Evolutionary conservation across 2,888 invertebrate species (phyloP).

Genomic region (Tiliacea citrago): DNA sequence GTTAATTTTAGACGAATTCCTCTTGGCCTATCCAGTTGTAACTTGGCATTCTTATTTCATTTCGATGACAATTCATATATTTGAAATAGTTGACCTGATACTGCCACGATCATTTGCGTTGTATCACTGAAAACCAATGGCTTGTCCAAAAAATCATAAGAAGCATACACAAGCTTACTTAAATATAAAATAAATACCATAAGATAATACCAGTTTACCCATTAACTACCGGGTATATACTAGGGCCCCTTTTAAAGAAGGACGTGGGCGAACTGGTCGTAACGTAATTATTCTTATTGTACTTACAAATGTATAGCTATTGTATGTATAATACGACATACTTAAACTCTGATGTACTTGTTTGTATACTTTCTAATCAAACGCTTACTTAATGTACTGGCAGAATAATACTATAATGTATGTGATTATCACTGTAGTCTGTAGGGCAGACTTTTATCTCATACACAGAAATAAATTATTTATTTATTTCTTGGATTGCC

Average conservation of each 20-base stretch:
- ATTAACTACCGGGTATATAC: conserved; percentile 40
- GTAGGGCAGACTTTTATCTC: too few species aligned
- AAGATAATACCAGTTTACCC: conserved; percentile 21
- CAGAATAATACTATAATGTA: too few species aligned
- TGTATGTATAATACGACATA: conserved; percentile 49
- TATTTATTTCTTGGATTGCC: too few species aligned
- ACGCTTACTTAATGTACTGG: neutral
- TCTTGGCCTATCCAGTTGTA: neutral
- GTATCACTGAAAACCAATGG: neutral
- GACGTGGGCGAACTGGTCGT: conserved; percentile 49
- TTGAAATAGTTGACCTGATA: neutral
- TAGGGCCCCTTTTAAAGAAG: conserved; percentile 37
- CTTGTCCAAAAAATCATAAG: neutral
- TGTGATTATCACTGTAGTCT: too few species aligned
- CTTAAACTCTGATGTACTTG: conserved; percentile 21
- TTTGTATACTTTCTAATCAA: conserved; percentile 52
- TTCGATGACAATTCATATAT: neutral
- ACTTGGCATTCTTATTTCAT: neutral
- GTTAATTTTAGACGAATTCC: neutral
- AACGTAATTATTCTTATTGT: conserved; percentile 57
- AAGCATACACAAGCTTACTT: neutral
- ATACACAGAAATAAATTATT: too few species aligned
- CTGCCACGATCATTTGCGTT: neutral
- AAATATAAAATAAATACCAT: conserved; percentile 25
- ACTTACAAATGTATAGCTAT: conserved; percentile 17